Base-by-base conservation (phyloP, 2,888 invertebrate species). In the Gasteruption jaculator region DNA sequence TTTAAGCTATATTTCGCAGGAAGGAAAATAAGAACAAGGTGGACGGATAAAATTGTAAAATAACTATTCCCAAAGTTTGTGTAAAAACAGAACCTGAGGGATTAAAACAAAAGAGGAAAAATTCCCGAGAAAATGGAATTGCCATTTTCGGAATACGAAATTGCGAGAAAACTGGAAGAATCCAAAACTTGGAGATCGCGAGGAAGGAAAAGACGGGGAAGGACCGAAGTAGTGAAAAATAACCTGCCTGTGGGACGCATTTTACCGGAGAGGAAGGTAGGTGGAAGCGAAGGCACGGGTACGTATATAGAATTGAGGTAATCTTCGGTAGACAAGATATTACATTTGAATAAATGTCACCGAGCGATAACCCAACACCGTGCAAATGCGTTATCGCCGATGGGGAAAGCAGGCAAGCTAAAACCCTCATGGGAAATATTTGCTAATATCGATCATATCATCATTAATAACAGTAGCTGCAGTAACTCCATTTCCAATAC, bases 261-360 rank as follows among this genome's bases (percentile, higher is more conserved):
- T 66, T 61, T 46, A 61, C 6, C 53, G 54, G 47, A 50, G 52
- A 56, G n/a, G n/a, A n/a, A n/a, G n/a, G n/a, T n/a, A n/a, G n/a
- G n/a, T n/a, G n/a, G n/a, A n/a, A n/a, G n/a, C n/a, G n/a, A n/a
- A n/a, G n/a, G n/a, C n/a, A n/a, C n/a, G n/a, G n/a, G n/a, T n/a
- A n/a, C n/a, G n/a, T n/a, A n/a, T n/a, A n/a, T n/a, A n/a, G n/a
- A n/a, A n/a, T n/a, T n/a, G n/a, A 59, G 59, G 63, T 63, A 70
- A 70, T 70, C 68, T 64, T 64, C 68, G 59, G 53, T 53, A 60
- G 63, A 60, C 67, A 57, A 68, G 68, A 68, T 69, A 70, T 70
- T 69, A 69, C 69, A 70, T 70, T 70, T 70, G 69, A 70, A 70
- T 70, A 70, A 70, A 69, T 61, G 69, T 68, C 66, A 61, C 51